These are phyloP conservation scores for Lagopus muta DNA, from an alignment of 2,113 vertebrate genomes.

Conservation along the genomic window DNA sequence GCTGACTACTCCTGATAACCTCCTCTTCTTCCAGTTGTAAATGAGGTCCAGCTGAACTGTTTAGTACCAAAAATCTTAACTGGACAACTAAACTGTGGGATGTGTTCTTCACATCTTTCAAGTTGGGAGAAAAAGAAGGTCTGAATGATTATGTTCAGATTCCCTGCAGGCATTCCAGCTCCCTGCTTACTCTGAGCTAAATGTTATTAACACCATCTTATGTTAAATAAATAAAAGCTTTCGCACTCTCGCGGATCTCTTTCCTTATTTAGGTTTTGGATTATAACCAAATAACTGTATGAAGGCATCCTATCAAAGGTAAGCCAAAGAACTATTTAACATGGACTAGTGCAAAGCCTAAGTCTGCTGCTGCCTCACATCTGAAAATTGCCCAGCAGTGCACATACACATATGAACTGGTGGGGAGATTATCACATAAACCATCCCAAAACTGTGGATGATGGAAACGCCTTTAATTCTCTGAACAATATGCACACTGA, in stretches of 20 bases:
- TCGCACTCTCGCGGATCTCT: background rate
- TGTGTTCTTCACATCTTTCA: background rate
- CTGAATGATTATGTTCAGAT: background rate
- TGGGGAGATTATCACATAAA: background rate
- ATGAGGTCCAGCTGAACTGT: background rate
- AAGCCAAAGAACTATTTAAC: background rate
- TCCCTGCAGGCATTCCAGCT: background rate
- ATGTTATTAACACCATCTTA: background rate
- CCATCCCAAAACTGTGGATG: background rate
- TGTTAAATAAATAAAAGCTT: conserved; percentile 37
- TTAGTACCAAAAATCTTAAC: background rate
- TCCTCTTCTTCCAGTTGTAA: too few species aligned
- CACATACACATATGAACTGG: background rate
- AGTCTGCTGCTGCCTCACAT: background rate
- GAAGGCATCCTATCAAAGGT: background rate
- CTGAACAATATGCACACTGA: background rate
- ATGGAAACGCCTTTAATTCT: background rate
- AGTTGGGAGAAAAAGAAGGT: background rate
- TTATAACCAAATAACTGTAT: background rate
- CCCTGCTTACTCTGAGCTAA: background rate
- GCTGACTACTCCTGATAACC: too few species aligned
- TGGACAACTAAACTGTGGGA: background rate
- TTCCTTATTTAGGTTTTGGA: background rate
- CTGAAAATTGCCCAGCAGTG: conserved; percentile 24
- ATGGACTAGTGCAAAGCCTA: background rate